A percentile compares a stretch with the other conserved stretches of the same genome.
Evolutionary conservation across 1,140 invertebrate species (phyloP).

Genomic region (Trinorchestia longiramus): DNA sequence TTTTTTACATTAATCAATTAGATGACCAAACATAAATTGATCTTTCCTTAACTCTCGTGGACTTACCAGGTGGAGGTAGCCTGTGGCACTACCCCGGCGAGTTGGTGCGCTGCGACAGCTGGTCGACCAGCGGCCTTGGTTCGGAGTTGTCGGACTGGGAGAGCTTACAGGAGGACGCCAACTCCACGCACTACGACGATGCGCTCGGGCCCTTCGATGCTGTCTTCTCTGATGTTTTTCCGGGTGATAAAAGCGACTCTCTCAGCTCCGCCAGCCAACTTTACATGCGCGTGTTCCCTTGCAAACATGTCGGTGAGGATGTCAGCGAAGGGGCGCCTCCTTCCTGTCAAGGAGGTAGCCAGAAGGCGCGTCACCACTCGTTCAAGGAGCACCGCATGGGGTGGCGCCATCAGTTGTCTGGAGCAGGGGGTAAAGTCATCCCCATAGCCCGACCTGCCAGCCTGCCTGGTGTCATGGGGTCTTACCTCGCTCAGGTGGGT

Average conservation of each 20-base stretch:
- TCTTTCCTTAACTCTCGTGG: too few relatives aligned
- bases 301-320: background rate
- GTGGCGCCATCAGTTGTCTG: conserved; percentile 8
- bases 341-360: background rate
- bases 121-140: conserved; percentile 70
- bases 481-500: conserved; percentile 62
- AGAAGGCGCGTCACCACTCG: conserved; percentile 14
- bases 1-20: too few relatives aligned
- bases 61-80: background rate
- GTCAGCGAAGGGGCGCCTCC: background rate
- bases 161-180: conserved; percentile 64
- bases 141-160: conserved; percentile 70
- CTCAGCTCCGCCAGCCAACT: conserved; percentile 30
- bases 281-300: conserved; percentile 36
- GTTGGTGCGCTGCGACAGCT: conserved; percentile 69
- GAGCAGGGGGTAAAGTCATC: background rate
- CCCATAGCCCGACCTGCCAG: conserved; percentile 62
- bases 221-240: conserved; percentile 66
- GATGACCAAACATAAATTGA: too few relatives aligned
- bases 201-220: conserved; percentile 65
- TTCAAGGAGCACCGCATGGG: conserved; percentile 36
- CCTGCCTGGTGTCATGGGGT: conserved; percentile 63
- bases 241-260: conserved; percentile 58
- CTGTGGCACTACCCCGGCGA: conserved; percentile 61
- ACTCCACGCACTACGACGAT: conserved; percentile 61